phyloP scores from a whole-genome alignment of 2,888 invertebrate species.

The Caenorhabditis sp. region DNA sequence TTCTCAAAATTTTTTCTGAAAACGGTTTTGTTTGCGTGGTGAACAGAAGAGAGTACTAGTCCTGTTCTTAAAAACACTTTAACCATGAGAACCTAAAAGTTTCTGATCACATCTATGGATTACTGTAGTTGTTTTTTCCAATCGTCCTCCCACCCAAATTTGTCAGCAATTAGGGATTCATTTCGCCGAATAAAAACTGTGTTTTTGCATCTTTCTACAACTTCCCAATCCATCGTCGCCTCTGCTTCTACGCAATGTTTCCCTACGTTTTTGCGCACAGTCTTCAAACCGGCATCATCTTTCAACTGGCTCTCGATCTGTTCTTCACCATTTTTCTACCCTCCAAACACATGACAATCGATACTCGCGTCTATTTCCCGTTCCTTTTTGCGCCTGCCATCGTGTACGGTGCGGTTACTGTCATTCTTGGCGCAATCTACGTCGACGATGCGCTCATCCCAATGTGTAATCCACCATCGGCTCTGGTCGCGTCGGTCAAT shows the following conservation, averaged over 20 bases:
- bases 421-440: conserved; percentile 1
- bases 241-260: conserved; percentile 28
- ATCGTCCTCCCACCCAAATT: too few species aligned
- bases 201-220: conserved; percentile 18
- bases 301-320: conserved; percentile 18
- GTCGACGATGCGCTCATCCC: conserved; percentile 9
- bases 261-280: conserved; percentile 19
- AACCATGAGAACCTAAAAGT: too few species aligned
- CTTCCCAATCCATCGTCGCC: conserved; percentile 7
- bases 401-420: conserved; percentile 9
- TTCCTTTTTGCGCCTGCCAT: conserved; percentile 8
- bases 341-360: conserved; percentile 11
- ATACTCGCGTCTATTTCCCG: conserved; percentile 7
- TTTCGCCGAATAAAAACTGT: too few species aligned
- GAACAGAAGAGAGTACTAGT: too few species aligned
- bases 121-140: too few species aligned
- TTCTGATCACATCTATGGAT: too few species aligned
- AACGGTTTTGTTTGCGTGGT: too few species aligned
- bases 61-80: too few species aligned
- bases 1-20: too few species aligned
- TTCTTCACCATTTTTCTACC: conserved; percentile 18
- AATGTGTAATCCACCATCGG: neutral
- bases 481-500: neutral
- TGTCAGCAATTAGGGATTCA: neutral
- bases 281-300: conserved; percentile 30